Evolutionary conservation across 1,140 invertebrate species (phyloP), one percentile per base, ranked within the genome.

Genomic region (Halotydeus destructor): DNA sequence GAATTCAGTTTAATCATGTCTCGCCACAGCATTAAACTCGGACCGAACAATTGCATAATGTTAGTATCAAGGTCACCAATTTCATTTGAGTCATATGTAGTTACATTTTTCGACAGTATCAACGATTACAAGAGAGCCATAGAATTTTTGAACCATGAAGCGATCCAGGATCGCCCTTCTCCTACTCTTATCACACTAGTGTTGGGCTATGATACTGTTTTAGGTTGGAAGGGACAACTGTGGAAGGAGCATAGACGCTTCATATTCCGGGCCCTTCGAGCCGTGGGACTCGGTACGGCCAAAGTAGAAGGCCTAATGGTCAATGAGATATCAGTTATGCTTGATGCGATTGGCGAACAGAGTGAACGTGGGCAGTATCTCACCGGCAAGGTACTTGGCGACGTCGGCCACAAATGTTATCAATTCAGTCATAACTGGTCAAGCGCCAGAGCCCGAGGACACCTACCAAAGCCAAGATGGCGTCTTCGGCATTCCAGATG

Each of bases 341-440:
- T 5, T 14, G 5, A 34, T 16, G 14, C 6, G 31, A 41, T 41
- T 19, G 21, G n/a, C 33, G 19, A 2, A 0, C 9, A 25, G 5
- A 23, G 43, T 1, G 21, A 31, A 41, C 21, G 5, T 5, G n/a
- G 5, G 32, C 46, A 14, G n/a, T 46, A 6, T 40, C 37, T 8
- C 5, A n/a, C 0, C 43, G 43, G n/a, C n/a, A n/a, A 41, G 24
- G 47, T 49, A 18, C 38, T 45, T 44, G 41, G 51, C 38, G 14
- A 46, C 18, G 9, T 44, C 31, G 32, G 48, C 32, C 23, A 50
- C 54, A 8, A 91, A 89, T 50, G 78, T 78, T 0, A 58, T 89
- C 0, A 88, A 82, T 77, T 71, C 66, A 38, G 80, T 88, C 72
- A 70, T 86, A 60, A 78, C 82, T 40, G 78, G 82, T 1, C 70